Evolutionary conservation across 2,888 invertebrate species (phyloP).

Genomic region (Eurytoma adleriae): DNA sequence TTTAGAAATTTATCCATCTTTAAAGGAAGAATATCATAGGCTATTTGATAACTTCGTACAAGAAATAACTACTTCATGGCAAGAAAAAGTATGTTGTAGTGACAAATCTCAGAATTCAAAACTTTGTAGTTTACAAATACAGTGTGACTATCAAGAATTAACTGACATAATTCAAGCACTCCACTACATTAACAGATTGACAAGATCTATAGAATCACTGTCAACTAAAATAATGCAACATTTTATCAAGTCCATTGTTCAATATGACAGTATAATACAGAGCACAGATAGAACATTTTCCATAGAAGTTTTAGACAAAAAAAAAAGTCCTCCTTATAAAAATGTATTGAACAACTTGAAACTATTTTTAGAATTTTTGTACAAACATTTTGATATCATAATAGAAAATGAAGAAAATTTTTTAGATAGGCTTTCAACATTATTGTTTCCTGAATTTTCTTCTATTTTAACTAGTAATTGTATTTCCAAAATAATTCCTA

Average conservation of each 20-base stretch:
- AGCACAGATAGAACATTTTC: slow-evolving; percentile 74
- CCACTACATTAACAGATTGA: slow-evolving; percentile 74
- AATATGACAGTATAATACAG: slow-evolving; percentile 76
- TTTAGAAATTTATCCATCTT: slow-evolving; percentile 77
- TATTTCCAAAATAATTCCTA: slow-evolving; percentile 86
- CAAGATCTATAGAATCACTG: slow-evolving; percentile 79
- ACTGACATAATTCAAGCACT: slow-evolving; percentile 75
- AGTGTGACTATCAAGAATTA: slow-evolving; percentile 64
- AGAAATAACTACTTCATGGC: slow-evolving; percentile 77
- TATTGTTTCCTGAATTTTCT: slow-evolving; percentile 80
- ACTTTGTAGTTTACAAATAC: slow-evolving; percentile 40
- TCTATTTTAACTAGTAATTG: slow-evolving; percentile 85
- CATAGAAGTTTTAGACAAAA: slow-evolving; percentile 73
- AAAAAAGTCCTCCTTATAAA: slow-evolving; percentile 76
- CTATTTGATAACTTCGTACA: slow-evolving; percentile 76
- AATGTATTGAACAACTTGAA: slow-evolving; percentile 80
- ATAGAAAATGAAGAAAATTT: slow-evolving; percentile 76
- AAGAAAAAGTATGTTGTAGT: slow-evolving; percentile 76
- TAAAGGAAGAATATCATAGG: slow-evolving; percentile 76
- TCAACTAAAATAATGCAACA: slow-evolving; percentile 79
- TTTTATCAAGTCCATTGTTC: slow-evolving; percentile 80
- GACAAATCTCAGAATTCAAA: slow-evolving; percentile 54
- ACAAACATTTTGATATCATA: slow-evolving; percentile 78
- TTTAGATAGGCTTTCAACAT: slow-evolving; percentile 77
- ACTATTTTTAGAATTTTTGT: slow-evolving; percentile 79